Base-by-base conservation (phyloP, 1,140 invertebrate species). In the Centruroides sculpturatus region DNA sequence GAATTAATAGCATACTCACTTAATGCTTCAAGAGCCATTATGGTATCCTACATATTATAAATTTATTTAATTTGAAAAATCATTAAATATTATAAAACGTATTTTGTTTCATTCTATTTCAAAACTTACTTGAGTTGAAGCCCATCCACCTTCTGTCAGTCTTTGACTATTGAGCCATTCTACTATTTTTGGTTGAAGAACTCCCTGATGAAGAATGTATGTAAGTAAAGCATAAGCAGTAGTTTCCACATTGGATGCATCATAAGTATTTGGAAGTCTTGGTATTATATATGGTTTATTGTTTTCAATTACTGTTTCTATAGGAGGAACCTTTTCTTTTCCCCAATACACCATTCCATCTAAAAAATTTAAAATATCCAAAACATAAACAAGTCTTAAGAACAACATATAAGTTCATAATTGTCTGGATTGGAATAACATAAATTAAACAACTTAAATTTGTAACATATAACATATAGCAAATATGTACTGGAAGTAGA, bases 121-220 rank as follows among this genome's bases (percentile, higher is more conserved):
- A 41, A 41, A 41, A 41, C 6, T 55, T 47, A 63, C 90, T 79
- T 93, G 89, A 5, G 93, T 94, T 0, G 91, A 94, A 0, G 90
- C 89, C 90, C 92, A 95, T 0, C 92, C 93, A 47, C 88, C 89
- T 68, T 95, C 86, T 13, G 85, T 85, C 1, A 95, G 77, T 55
- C 93, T 79, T 71, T 96, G 92, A 0, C 87, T 80, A 72, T 94
- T 94, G 8, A 98, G 74, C 93, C 93, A 98, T 69, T 86, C 84
- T 13, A 96, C 91, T 69, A 95, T 92, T 11, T 84, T 81, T 62
- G 92, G 87, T 36, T 85, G 78, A 59, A 83, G 79, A 62, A 85
- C 77, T 64, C 91, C 87, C 70, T 91, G 86, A 12, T 86, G 77
- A 11, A 84, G 83, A 49, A 89, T 87, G 71, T 93, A 90, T 0